Evolutionary conservation across 2,113 vertebrate genomes (phyloP).

Genomic region (Tragulus kanchil): DNA sequence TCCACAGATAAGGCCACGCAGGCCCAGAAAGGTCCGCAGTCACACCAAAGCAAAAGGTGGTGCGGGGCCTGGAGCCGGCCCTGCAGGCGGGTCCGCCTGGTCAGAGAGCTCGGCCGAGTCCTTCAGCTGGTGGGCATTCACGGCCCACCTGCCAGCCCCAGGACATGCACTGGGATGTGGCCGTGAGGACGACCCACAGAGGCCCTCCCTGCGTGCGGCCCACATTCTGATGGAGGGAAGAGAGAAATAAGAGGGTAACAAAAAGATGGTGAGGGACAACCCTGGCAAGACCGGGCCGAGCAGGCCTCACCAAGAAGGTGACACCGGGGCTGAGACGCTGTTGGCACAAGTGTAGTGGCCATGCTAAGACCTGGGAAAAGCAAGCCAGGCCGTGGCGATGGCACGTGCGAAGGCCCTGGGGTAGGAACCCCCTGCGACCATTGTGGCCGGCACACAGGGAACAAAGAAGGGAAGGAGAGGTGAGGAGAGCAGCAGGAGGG

Average conservation of each 20-base stretch:
- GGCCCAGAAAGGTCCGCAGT: background rate
- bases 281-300: background rate
- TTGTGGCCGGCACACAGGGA: background rate
- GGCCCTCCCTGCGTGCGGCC: background rate
- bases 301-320: background rate
- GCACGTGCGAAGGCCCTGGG: background rate
- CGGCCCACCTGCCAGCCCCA: background rate
- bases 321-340: background rate
- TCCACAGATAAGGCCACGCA: constrained; percentile 3
- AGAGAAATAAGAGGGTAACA: background rate
- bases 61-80: background rate
- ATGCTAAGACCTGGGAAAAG: background rate
- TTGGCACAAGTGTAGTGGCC: background rate
- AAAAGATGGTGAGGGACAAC: background rate
- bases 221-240: background rate
- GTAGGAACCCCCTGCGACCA: background rate
- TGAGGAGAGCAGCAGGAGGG: background rate
- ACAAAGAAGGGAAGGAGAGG: background rate
- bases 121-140: background rate
- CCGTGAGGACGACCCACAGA: background rate
- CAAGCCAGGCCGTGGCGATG: background rate
- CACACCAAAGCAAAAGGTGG: background rate
- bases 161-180: rapidly evolving
- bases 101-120: background rate
- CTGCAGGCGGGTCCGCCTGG: background rate